Base-by-base conservation (phyloP, 2,797 vertebrate genomes). In the Megalops cyprinoides region DNA sequence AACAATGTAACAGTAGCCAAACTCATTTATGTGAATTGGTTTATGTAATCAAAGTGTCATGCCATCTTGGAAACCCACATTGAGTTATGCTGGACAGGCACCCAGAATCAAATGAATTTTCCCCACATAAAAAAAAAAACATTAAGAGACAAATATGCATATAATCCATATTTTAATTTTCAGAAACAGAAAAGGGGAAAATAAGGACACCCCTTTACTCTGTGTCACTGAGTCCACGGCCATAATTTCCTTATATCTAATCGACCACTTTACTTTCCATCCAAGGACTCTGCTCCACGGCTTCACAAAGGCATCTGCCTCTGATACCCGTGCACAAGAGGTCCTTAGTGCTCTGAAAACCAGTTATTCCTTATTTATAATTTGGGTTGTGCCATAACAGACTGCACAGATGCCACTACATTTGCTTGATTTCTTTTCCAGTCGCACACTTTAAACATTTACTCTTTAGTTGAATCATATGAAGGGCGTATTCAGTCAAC, bases 311-410 rank as follows among this genome's bases (percentile, higher is more conserved):
- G 71, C 86, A 87, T 83, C 85, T 82, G 82, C 56, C 82, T 34
- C 85, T 90, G 91, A 91, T n/a, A n/a, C n/a, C n/a, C n/a, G n/a
- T n/a, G n/a, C n/a, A n/a, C n/a, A n/a, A n/a, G n/a, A n/a, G n/a
- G n/a, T n/a, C n/a, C n/a, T n/a, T n/a, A n/a, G n/a, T n/a, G n/a
- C 42, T 62, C 51, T 84, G 83, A 89, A 84, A 89, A 86, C 79
- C 55, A 81, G 91, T 93, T 93, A 86, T 76, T 91, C 88, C 90
- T 92, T 78, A 90, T 92, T 91, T 88, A 25, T 28, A 74, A 39
- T 23, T 60, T 7, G 2, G n/a, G n/a, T 7, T n/a, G n/a, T 58
- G 20, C 23, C 55, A 58, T 60, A 60, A 60, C n/a, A 9, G 28
- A 9, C 56, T 6, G 10, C n/a, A 60, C n/a, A 25, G 1, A 10